A percentile compares a stretch with the other conserved stretches of the same genome.
Evolutionary conservation across 2,797 vertebrate genomes (phyloP).

Genomic region (Tapera naevia): DNA sequence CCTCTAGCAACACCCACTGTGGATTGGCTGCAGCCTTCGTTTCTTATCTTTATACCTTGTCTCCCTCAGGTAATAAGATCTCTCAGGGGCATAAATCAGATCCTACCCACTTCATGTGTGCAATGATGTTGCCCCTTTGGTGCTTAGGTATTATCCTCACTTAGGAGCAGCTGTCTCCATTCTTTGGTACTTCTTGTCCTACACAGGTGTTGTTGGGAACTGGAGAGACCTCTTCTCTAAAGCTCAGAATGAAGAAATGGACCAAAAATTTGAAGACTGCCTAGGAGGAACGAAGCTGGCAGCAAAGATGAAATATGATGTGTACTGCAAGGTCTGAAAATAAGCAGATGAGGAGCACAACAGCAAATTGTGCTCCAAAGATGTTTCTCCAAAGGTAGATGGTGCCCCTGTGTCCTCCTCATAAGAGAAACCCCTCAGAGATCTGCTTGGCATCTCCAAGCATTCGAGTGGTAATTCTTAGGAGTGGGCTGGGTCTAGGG

Average conservation of each 20-base stretch:
- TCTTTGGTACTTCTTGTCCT: background rate
- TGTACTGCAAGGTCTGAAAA: constrained; percentile 73
- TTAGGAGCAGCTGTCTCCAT: background rate
- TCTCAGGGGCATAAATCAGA: background rate
- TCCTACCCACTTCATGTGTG: background rate
- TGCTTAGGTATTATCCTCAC: background rate
- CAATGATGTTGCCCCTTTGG: background rate
- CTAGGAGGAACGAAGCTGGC: constrained; percentile 77
- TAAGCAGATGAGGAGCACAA: background rate
- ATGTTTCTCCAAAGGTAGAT: background rate
- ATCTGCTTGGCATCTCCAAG: background rate
- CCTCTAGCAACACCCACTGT: background rate
- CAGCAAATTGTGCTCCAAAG: background rate
- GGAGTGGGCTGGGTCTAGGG: fast-evolving
- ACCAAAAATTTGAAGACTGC: constrained; percentile 74
- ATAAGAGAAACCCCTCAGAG: background rate
- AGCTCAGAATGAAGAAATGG: constrained; percentile 81
- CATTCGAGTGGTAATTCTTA: background rate
- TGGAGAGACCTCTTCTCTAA: constrained; percentile 81
- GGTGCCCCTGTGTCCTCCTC: background rate
- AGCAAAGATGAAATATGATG: constrained; percentile 75
- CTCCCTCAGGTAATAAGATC: background rate
- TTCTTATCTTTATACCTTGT: background rate
- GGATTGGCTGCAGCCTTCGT: background rate
- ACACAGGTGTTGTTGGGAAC: constrained; percentile 80